phyloP scores from a whole-genome alignment of 2,113 vertebrate genomes.

The Pao palembangensis region DNA sequence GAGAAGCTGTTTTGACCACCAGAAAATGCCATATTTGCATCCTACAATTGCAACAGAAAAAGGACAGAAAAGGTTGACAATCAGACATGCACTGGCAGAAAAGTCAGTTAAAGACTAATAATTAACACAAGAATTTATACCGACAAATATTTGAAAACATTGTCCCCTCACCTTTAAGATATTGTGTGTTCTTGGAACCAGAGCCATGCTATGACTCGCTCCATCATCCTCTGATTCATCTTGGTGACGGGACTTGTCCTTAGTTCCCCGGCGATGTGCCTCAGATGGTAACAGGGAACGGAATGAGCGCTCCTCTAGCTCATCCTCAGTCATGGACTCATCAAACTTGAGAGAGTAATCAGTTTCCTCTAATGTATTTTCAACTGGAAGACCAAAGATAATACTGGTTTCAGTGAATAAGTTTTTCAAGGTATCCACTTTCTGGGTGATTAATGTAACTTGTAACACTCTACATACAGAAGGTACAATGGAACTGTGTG shows the following conservation, averaged over 20 bases:
- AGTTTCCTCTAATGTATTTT: conserved; percentile 84
- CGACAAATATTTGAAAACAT: neutral
- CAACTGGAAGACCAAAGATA: conserved; percentile 54
- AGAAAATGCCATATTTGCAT: conserved; percentile 86
- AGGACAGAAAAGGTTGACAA: neutral
- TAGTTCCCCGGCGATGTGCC: conserved; percentile 86
- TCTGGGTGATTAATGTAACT: neutral
- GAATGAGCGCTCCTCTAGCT: conserved; percentile 92
- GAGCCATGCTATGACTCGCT: conserved; percentile 66
- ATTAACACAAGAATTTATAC: neutral
- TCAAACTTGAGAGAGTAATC: conserved; percentile 93
- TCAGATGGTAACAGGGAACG: conserved; percentile 92
- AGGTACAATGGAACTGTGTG: too few relatives aligned
- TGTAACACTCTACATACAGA: neutral
- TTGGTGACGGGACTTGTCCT: conserved; percentile 80
- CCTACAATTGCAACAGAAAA: conserved; percentile 47
- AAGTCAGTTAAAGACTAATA: neutral
- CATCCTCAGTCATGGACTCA: conserved; percentile 93
- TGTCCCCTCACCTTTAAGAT: conserved; percentile 75
- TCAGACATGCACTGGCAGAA: neutral
- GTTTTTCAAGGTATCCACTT: neutral
- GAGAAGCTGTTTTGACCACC: conserved; percentile 92
- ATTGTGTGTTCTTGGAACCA: conserved; percentile 46
- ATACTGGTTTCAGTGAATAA: neutral
- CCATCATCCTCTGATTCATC: conserved; percentile 89